Evolutionary conservation across 2,888 invertebrate species (phyloP).

Genomic region (Cephus nigrinus): DNA sequence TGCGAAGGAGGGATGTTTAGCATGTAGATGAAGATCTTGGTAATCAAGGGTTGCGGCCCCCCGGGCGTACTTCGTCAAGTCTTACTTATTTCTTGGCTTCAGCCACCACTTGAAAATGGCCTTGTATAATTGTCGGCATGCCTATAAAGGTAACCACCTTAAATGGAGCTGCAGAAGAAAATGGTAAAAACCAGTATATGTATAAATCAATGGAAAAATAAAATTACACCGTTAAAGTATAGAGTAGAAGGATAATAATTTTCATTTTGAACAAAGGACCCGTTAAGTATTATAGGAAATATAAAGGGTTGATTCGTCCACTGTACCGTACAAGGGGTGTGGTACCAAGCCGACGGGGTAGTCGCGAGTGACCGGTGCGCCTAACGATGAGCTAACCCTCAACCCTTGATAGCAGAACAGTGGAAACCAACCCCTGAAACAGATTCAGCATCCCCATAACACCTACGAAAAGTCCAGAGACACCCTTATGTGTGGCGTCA

Average conservation of each 20-base stretch:
- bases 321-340: constrained; percentile 43
- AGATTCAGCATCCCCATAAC: neutral
- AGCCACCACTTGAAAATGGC: neutral
- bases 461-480: neutral
- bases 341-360: constrained; percentile 34
- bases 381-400: constrained; percentile 50
- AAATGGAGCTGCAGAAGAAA: neutral
- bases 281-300: neutral
- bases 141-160: neutral
- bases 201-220: neutral
- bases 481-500: neutral
- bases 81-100: constrained; percentile 57
- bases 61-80: constrained; percentile 64
- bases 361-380: constrained; percentile 62
- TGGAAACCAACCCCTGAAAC: neutral
- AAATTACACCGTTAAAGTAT: neutral
- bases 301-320: constrained; percentile 53
- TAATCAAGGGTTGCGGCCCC: constrained; percentile 63
- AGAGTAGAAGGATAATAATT: neutral
- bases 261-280: neutral
- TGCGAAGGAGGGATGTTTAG: constrained; percentile 56
- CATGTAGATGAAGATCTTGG: constrained; percentile 67
- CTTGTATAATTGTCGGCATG: neutral
- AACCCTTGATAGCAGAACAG: neutral
- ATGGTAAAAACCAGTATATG: neutral